Conservation (phyloP, 2,113 vertebrate genomes). For the Tragelaphus strepsiceros region DNA sequence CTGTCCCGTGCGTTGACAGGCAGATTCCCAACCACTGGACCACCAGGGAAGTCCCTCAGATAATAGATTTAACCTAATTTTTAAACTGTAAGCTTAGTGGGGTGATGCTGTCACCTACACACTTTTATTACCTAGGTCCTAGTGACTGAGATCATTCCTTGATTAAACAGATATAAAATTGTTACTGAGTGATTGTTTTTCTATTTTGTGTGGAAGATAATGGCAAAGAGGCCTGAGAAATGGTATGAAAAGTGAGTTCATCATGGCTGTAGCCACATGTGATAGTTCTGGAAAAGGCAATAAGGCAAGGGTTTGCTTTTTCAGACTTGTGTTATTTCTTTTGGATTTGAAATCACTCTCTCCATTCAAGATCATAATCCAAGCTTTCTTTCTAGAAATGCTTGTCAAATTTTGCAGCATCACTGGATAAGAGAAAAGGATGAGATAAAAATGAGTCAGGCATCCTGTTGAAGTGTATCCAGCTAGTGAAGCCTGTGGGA, state of each 20-base stretch:
- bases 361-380: not conserved
- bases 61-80: not conserved
- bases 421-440: not conserved
- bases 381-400: not conserved
- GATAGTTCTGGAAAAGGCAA: not conserved
- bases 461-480: conserved; percentile 52
- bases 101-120: not conserved
- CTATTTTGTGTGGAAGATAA: not conserved
- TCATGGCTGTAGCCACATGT: not conserved
- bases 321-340: not conserved
- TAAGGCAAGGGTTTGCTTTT: not conserved
- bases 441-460: not conserved
- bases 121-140: not conserved
- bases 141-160: not conserved
- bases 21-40: not conserved
- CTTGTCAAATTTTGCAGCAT: conserved; percentile 16
- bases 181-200: not conserved
- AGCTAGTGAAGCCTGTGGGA: conserved; percentile 59
- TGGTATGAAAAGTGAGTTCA: not conserved
- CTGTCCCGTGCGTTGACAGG: not conserved
- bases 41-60: not conserved
- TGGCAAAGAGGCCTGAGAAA: not conserved
- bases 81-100: not conserved
- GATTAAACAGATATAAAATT: not conserved
- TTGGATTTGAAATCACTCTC: not conserved